Evolutionary conservation across 1,140 invertebrate species (phyloP).

Genomic region (Drosophila murphyi): DNA sequence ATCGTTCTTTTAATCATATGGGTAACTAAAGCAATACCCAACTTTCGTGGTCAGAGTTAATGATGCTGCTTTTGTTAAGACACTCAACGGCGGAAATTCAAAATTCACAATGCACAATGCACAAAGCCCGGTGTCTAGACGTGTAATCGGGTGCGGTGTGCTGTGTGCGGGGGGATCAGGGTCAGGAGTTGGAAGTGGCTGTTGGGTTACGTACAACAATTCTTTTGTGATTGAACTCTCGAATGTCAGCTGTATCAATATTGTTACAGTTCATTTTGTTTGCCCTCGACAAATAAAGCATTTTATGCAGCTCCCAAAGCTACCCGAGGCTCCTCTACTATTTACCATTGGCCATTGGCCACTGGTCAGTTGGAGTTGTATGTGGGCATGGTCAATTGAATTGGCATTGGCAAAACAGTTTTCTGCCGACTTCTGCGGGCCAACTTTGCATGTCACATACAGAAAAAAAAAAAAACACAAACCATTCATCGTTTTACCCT

Average conservation of each 20-base stretch:
- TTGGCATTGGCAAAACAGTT: slow-evolving; percentile 46
- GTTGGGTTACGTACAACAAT: slow-evolving; percentile 49
- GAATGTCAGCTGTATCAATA: slow-evolving; percentile 79
- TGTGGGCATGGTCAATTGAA: slow-evolving; percentile 50
- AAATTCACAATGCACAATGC: slow-evolving; percentile 49
- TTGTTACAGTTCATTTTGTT: slow-evolving; percentile 82
- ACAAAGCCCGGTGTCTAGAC: slow-evolving; percentile 51
- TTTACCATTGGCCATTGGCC: slow-evolving; percentile 50
- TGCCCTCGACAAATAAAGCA: slow-evolving; percentile 72
- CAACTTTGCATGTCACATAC: slow-evolving; percentile 46
- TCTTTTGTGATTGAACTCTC: slow-evolving; percentile 62
- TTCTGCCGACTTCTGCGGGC: slow-evolving; percentile 17
- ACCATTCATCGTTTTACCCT: not conserved
- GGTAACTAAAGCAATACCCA: slow-evolving; percentile 46
- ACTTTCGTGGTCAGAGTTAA: slow-evolving; percentile 61
- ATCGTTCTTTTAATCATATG: slow-evolving; percentile 47
- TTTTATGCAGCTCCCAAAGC: slow-evolving; percentile 63
- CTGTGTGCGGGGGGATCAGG: not conserved
- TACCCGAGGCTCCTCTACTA: slow-evolving; percentile 26
- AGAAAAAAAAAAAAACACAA: not conserved
- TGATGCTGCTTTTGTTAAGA: slow-evolving; percentile 52
- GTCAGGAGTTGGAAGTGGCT: slow-evolving; percentile 6
- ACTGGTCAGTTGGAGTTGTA: slow-evolving; percentile 23
- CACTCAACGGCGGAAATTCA: slow-evolving; percentile 36
- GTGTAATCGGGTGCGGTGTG: slow-evolving; percentile 5